phyloP scores from a whole-genome alignment of 1,140 invertebrate genomes.

The Drosophila busckii region DNA sequence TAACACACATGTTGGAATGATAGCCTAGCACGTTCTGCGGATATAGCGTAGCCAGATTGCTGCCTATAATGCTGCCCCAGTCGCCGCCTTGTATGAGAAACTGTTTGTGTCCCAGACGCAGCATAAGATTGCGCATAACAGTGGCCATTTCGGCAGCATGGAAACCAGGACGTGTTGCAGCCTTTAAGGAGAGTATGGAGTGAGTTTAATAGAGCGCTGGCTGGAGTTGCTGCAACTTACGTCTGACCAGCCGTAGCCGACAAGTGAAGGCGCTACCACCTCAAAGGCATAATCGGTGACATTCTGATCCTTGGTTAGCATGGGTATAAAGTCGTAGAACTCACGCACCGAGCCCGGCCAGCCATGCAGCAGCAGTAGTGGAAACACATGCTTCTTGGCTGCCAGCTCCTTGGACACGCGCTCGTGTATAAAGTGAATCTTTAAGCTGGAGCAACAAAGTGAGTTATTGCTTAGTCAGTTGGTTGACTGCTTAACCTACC shows the following conservation, averaged over 20 bases:
- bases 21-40: constrained; percentile 83
- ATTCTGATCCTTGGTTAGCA: constrained; percentile 82
- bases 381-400: constrained; percentile 81
- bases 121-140: constrained; percentile 91
- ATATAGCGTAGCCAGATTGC: constrained; percentile 84
- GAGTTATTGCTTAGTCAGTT: not conserved
- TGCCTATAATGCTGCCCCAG: constrained; percentile 85
- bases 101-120: constrained; percentile 85
- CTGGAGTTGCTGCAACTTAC: constrained; percentile 70
- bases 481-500: constrained; percentile 37
- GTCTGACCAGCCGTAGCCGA: constrained; percentile 92
- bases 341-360: constrained; percentile 95
- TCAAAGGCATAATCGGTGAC: constrained; percentile 86
- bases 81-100: constrained; percentile 93
- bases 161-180: constrained; percentile 83
- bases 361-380: constrained; percentile 89
- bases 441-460: constrained; percentile 79
- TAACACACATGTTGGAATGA: constrained; percentile 83
- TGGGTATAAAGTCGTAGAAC: constrained; percentile 89
- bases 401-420: constrained; percentile 80
- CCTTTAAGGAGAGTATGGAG: constrained; percentile 54
- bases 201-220: not conserved
- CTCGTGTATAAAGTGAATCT: constrained; percentile 87
- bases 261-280: constrained; percentile 88
- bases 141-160: constrained; percentile 84